Evolutionary conservation across 2,888 invertebrate genomes (phyloP), one percentile per base, ranked within the genome.

Genomic region (Pantelozetes paolii): DNA sequence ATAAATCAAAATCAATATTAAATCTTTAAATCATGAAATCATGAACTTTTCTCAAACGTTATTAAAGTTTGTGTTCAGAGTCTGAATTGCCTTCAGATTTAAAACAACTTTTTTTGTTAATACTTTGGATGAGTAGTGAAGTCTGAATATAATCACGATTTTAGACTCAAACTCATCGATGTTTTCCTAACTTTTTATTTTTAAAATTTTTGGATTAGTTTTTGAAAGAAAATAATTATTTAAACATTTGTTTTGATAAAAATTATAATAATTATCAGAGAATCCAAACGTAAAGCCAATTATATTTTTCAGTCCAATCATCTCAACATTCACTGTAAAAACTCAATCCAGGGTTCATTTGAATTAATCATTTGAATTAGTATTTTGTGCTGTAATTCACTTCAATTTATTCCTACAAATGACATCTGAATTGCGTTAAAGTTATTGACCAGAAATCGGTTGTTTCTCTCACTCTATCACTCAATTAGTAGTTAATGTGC

Each of bases 371-470:
- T 20, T 54, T 23, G 11, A 23, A 26, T 54, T 23, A 23, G 54
- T 23, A 23, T 54, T 54, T 6, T 26, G 23, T 54, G n/a, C 54
- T 36, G 26, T 54, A 54, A 54, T 54, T 23, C 23, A 26, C 20
- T n/a, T 54, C 48, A 54, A 54, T 54, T 54, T 54, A 18, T 23
- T 26, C 9, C 13, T 23, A 23, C 26, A 54, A 54, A 36, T 5
- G 6, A 36, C 11, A 36, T 5, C 36, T 36, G 11, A 54, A 8
- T 3, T 23, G 5, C 6, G 26, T 3, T 3, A 54, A 54, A 54
- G 54, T 54, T 54, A 54, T 54, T 54, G 54, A 54, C 54, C 54
- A 54, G 26, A 54, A 54, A 54, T 54, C 11, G 26, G 54, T 54
- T 54, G 9, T 8, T 13, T 23, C 20, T 54, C 26, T 5, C 1